phyloP scores from a whole-genome alignment of 1,140 invertebrate genomes.

The Lepidurus packardi region DNA sequence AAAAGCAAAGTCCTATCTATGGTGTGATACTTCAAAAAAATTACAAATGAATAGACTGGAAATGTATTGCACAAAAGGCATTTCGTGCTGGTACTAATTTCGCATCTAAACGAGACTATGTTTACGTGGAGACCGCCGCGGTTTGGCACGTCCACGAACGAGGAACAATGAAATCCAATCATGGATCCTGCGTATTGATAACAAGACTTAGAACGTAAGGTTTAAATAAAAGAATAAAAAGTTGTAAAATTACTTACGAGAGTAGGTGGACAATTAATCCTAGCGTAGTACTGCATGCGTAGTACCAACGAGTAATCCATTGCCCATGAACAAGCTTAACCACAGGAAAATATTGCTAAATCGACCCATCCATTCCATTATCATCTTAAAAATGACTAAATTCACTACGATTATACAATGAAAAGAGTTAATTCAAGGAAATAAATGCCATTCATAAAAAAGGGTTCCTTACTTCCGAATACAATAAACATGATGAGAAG shows the following conservation, averaged over 20 bases:
- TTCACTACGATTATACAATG: conserved; percentile 42
- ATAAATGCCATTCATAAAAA: not conserved
- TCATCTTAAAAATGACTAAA: conserved; percentile 51
- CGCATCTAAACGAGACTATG: too few relatives aligned
- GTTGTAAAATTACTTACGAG: conserved; percentile 37
- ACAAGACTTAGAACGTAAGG: not conserved
- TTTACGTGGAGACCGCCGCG: too few relatives aligned
- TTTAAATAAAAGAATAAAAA: conserved; percentile 6
- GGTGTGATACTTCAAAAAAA: too few relatives aligned
- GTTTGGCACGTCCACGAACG: conserved; percentile 54
- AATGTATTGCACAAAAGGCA: too few relatives aligned
- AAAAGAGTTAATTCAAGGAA: not conserved
- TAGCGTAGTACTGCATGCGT: conserved; percentile 79
- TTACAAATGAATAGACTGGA: too few relatives aligned
- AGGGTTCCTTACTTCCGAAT: conserved; percentile 46
- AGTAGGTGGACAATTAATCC: conserved; percentile 61
- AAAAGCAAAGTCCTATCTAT: too few relatives aligned
- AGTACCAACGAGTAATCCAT: conserved; percentile 65
- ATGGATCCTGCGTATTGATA: not conserved
- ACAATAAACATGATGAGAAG: conserved; percentile 64
- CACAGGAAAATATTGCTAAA: conserved; percentile 73
- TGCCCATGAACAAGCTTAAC: conserved; percentile 68
- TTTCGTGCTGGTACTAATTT: too few relatives aligned
- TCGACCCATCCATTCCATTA: conserved; percentile 42
- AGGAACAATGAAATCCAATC: conserved; percentile 49